Percentiles rank a stretch among this genome's conserved stretches.
Evolutionary conservation across 2,113 vertebrate species (phyloP).

Genomic region (Solea solea): DNA sequence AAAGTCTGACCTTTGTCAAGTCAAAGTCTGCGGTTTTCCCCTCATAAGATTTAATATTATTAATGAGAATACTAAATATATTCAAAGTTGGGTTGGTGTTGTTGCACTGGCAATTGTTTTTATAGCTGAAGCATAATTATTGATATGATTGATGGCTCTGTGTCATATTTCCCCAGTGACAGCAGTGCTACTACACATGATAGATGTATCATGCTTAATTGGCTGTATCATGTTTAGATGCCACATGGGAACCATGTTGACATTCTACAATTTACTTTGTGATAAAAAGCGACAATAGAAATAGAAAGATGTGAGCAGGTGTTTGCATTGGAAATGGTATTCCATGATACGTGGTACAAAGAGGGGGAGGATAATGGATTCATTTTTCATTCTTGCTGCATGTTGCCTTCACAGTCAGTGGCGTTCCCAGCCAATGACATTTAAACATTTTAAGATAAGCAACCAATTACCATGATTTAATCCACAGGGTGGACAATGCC

Average conservation of each 20-base stretch:
- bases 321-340: not conserved
- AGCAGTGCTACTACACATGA: not conserved
- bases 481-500: not conserved
- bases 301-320: not conserved
- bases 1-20: not conserved
- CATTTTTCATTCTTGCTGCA: not conserved
- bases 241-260: not conserved
- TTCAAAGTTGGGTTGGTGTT: not conserved
- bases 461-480: not conserved
- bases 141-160: not conserved
- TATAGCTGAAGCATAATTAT: not conserved
- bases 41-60: not conserved
- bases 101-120: not conserved
- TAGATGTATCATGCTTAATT: not conserved
- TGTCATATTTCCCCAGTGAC: not conserved
- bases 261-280: not conserved
- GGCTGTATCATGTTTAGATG: not conserved
- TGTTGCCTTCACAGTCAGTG: not conserved
- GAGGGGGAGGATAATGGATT: not conserved
- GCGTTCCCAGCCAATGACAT: not conserved
- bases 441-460: not conserved
- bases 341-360: not conserved
- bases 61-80: not conserved
- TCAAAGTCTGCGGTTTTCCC: not conserved
- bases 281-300: not conserved